Base-by-base conservation (phyloP, 2,888 invertebrate genomes). In the Scaptodrosophila latifasciaeformis region DNA sequence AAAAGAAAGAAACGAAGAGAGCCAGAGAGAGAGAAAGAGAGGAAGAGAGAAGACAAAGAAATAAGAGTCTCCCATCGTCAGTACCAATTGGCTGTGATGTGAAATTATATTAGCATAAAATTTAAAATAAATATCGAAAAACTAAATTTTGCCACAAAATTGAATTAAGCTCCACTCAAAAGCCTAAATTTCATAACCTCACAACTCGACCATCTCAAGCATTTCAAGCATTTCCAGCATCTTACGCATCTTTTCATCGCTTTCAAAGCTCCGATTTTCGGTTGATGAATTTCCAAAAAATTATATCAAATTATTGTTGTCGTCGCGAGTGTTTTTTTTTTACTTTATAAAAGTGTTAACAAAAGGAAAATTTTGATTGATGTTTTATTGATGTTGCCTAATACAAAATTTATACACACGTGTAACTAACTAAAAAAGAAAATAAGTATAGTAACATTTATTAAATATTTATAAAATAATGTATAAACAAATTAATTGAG, bases 31-130 rank as follows among this genome's bases (percentile, higher is more conserved):
- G 17, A 27, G 37, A 13, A 27, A 27, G 15, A 9, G 45, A 44
- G 46, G 31, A 12, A 29, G 44, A 24, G 42, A 52, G 51, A 15
- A 29, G 12, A 34, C 18, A 29, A 40, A 47, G 45, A 53, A 51
- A 62, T 44, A 42, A 47, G 61, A 15, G 69, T 63, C 65, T 67
- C 70, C 82, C 82, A 82, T 80, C 82, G 83, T 83, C 84, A 79
- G 81, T 74, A 82, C 70, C 78, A 76, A 83, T 84, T 83, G 83
- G 84, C 83, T 83, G 83, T 83, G 83, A 83, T 81, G 83, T 79
- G 81, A 81, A 80, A 67, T 60, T 70, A 52, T 50, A 62, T 72
- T 81, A 72, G 65, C 58, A 69, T 61, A 55, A 27, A 42, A 35
- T 58, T 53, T 54, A 42, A 61, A 65, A 53, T 35, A 46, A 60